phyloP scores from a whole-genome alignment of 2,888 invertebrate genomes.

The Saturnia pavonia region DNA sequence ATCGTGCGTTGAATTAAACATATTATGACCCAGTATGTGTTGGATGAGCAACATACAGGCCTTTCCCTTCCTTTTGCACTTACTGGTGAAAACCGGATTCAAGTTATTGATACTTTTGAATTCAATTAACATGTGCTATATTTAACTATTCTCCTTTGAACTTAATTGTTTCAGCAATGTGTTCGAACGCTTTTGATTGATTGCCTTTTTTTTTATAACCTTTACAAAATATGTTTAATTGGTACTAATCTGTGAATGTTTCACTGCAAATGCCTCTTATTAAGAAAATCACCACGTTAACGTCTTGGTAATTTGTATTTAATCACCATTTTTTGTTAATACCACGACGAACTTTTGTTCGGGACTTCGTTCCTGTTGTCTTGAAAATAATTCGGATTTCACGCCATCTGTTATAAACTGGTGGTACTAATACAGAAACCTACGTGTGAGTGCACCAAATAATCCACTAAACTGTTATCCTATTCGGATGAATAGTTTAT shows the following conservation, averaged over 20 bases:
- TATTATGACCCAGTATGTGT: slow-evolving; percentile 24
- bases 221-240: neutral
- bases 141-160: neutral
- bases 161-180: neutral
- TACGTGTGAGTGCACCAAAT: too few relatives aligned
- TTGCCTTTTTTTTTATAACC: neutral
- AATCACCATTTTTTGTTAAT: too few relatives aligned
- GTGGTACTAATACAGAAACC: too few relatives aligned
- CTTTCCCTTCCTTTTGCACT: slow-evolving; percentile 24
- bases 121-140: slow-evolving; percentile 4
- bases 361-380: too few relatives aligned
- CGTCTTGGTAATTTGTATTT: too few relatives aligned
- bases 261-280: too few relatives aligned
- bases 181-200: neutral
- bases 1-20: slow-evolving; percentile 26
- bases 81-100: slow-evolving; percentile 38
- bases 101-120: slow-evolving; percentile 19
- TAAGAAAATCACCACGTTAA: too few relatives aligned
- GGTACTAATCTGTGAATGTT: neutral
- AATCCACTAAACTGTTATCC: too few relatives aligned
- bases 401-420: too few relatives aligned
- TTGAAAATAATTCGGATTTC: too few relatives aligned
- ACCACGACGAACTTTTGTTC: too few relatives aligned
- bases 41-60: slow-evolving; percentile 15
- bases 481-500: too few relatives aligned